Conservation (phyloP, 2,888 invertebrate genomes). For the Microctonus brassicae region DNA sequence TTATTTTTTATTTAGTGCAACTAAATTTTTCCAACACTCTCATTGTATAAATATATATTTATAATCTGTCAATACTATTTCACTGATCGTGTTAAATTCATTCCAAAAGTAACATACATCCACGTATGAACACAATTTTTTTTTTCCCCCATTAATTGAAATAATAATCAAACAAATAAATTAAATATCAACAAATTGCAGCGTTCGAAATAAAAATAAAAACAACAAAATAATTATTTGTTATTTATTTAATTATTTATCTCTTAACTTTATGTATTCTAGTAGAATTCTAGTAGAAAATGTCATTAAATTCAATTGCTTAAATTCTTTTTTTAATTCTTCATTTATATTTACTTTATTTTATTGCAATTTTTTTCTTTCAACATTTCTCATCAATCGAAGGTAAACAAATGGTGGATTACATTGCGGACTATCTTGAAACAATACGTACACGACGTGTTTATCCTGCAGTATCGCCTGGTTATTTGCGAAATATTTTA, state of each 20-base stretch:
- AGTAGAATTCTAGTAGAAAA: not conserved
- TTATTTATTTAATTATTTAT: not conserved
- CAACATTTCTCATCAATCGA: not conserved
- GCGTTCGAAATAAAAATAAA: too few species aligned
- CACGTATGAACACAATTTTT: too few species aligned
- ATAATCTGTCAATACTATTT: not conserved
- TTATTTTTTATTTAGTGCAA: too few species aligned
- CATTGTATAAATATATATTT: not conserved
- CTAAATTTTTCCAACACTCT: too few species aligned
- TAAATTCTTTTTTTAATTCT: not conserved
- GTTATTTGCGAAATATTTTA: conserved; percentile 89
- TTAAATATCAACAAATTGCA: too few species aligned
- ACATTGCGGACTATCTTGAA: conserved; percentile 96
- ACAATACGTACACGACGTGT: conserved; percentile 91
- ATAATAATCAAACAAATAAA: too few species aligned
- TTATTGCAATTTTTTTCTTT: not conserved
- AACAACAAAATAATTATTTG: too few species aligned
- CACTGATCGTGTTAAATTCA: too few species aligned
- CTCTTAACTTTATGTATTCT: not conserved
- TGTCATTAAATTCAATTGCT: too few species aligned
- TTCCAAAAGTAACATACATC: too few species aligned
- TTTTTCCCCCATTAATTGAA: too few species aligned
- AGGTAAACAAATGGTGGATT: conserved; percentile 99
- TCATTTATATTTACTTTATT: not conserved
- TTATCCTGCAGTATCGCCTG: conserved; percentile 94